These are phyloP conservation scores for Hylia prasina DNA, from an alignment of 2,113 vertebrate genomes.

Conservation along the genomic window DNA sequence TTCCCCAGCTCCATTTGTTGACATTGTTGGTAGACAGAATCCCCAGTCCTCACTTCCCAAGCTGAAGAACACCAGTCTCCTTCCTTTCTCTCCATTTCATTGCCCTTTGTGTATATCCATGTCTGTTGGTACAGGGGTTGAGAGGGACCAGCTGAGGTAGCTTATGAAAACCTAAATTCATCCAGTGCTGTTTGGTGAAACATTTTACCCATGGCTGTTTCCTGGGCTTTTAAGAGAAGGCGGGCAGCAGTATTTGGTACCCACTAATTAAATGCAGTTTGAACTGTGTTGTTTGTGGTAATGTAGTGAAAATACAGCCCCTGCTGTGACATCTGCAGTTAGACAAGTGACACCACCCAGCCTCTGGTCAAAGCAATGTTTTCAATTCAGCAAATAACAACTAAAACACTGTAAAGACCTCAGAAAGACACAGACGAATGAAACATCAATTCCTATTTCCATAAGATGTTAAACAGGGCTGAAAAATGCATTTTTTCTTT, in stretches of 20 bases:
- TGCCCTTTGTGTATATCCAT: background rate
- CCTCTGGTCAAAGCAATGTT: slow-evolving; percentile 26
- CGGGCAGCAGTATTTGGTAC: background rate
- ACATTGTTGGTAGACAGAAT: background rate
- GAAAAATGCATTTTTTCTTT: background rate
- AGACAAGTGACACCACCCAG: slow-evolving; percentile 26
- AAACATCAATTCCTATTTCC: background rate
- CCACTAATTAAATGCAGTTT: slow-evolving; percentile 38
- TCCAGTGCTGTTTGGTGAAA: background rate
- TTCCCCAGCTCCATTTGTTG: background rate
- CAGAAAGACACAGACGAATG: background rate
- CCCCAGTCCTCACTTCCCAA: background rate
- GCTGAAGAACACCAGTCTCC: background rate
- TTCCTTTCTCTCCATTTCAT: background rate
- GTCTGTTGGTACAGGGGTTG: background rate
- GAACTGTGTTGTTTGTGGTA: slow-evolving; percentile 16
- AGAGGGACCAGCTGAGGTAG: background rate
- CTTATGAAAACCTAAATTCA: background rate
- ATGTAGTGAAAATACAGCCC: slow-evolving; percentile 44
- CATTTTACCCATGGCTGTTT: accelerated
- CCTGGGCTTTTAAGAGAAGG: background rate
- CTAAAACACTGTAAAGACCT: background rate
- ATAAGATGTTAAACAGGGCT: background rate
- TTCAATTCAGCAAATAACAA: slow-evolving; percentile 20
- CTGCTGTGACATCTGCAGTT: slow-evolving; percentile 40